Evolutionary conservation across 2,113 vertebrate genomes (phyloP), one percentile per base, ranked within the genome.

Genomic region (Calyptomena viridis): DNA sequence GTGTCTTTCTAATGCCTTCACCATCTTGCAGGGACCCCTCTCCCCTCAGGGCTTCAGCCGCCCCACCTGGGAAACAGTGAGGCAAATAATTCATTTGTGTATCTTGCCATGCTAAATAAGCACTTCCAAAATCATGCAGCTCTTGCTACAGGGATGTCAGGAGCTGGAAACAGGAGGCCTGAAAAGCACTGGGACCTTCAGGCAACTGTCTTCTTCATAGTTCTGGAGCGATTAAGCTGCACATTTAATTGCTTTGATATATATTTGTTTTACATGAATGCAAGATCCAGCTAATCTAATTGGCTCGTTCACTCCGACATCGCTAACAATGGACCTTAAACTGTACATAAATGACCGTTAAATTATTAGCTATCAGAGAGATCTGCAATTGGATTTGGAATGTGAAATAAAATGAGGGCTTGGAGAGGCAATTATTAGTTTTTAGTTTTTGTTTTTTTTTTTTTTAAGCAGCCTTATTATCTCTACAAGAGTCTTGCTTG

Each of bases 191-290:
- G 71, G 23, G 56, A 80, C 75, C 84, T 96, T 74, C 75, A 82
- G 84, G 95, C 68, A 88, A 77, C 42, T 79, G 84, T 71, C 66
- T 93, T 21, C 76, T 84, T 67, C 89, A 50, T 78, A 91, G 90
- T 12, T 87, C 13, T 46, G 74, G 76, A 92, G 49, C 1, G 6
- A 94, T 97, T 96, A 81, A 96, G 59, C 77, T 52, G 69, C 75
- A 66, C 71, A 87, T 91, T 94, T 93, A 96, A 97, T 95, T 90
- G 94, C 80, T 73, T 87, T 93, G 84, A 88, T 95, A 74, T 66
- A 35, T 96, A 80, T 96, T 97, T 97, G 95, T 84, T 95, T 95
- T 95, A 89, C 71, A 89, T 90, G 80, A 95, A 93, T 94, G 89
- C 87, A 92, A 82, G 91, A 81, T 59, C 58, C 73, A 15, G 58